Percentiles rank a stretch among this genome's conserved stretches.
phyloP scores from a whole-genome alignment of 2,888 invertebrate genomes.

The Bhutanitis thaidina region DNA sequence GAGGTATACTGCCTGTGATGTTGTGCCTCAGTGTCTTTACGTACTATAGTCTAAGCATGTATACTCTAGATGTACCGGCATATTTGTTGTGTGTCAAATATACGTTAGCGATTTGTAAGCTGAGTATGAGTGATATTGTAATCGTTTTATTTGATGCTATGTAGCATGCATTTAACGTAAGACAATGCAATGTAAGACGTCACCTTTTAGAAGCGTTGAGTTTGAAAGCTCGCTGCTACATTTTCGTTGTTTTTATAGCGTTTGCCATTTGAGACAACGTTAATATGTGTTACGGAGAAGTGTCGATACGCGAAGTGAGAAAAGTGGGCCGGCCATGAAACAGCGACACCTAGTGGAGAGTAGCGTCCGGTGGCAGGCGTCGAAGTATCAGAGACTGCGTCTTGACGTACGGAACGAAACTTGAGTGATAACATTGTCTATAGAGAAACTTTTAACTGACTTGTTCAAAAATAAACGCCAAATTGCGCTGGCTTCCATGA shows the following conservation, averaged over 20 bases:
- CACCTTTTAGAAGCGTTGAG: slow-evolving; percentile 32
- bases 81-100: slow-evolving; percentile 18
- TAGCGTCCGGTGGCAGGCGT: slow-evolving; percentile 71
- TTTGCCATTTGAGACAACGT: slow-evolving; percentile 34
- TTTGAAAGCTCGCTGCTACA: slow-evolving; percentile 20
- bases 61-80: slow-evolving; percentile 16
- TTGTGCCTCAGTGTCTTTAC: slow-evolving; percentile 41
- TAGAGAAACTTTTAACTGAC: slow-evolving; percentile 34
- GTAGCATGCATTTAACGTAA: slow-evolving; percentile 33
- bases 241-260: slow-evolving; percentile 29
- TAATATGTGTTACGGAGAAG: slow-evolving; percentile 58
- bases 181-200: slow-evolving; percentile 60
- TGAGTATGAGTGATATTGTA: slow-evolving; percentile 9
- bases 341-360: slow-evolving; percentile 57
- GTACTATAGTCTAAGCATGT: slow-evolving; percentile 21
- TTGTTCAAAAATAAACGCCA: slow-evolving; percentile 54
- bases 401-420: slow-evolving; percentile 74
- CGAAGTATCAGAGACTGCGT: slow-evolving; percentile 73
- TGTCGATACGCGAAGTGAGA: slow-evolving; percentile 67
- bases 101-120: slow-evolving; percentile 8
- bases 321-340: slow-evolving; percentile 77
- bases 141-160: slow-evolving; percentile 8
- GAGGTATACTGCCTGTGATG: slow-evolving; percentile 64
- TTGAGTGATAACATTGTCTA: slow-evolving; percentile 48
- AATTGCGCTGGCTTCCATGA: slow-evolving; percentile 77